These are phyloP conservation scores for Melanargia galathea DNA, from an alignment of 2,888 invertebrate species.

Conservation along the genomic window DNA sequence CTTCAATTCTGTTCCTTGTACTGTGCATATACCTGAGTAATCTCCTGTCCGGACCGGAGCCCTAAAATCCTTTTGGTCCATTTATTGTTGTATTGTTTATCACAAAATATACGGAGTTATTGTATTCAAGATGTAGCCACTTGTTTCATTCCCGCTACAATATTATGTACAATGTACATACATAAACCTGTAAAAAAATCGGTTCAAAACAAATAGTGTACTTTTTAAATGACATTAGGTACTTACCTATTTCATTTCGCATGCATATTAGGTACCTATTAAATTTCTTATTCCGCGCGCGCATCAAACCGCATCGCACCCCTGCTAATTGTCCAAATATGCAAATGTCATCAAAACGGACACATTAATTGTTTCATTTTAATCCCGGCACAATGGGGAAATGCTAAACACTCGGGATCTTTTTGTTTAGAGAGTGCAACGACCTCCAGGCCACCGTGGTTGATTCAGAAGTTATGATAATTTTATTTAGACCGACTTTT, in stretches of 20 bases:
- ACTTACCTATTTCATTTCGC: conserved; percentile 1
- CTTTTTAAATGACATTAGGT: background rate
- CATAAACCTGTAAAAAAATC: too few species aligned
- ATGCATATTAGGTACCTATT: conserved; percentile 13
- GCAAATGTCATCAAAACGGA: conserved; percentile 53
- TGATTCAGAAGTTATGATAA: background rate
- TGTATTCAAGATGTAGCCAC: too few species aligned
- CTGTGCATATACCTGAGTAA: too few species aligned
- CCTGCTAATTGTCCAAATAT: conserved; percentile 57
- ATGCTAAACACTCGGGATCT: conserved; percentile 40
- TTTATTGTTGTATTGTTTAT: too few species aligned
- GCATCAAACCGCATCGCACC: conserved; percentile 37
- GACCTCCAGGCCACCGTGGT: background rate
- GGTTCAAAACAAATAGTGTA: too few species aligned
- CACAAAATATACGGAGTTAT: too few species aligned
- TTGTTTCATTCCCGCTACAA: too few species aligned
- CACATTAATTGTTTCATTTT: conserved; percentile 58
- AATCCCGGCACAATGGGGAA: conserved; percentile 47
- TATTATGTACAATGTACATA: too few species aligned
- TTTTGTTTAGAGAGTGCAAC: conserved; percentile 17
- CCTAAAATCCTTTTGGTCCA: too few species aligned
- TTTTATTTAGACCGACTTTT: background rate
- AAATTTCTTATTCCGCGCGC: conserved; percentile 21
- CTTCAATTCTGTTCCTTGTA: too few species aligned
- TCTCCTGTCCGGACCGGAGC: too few species aligned